Conservation (phyloP, 2,797 vertebrate genomes). For the Amblyraja radiata region DNA sequence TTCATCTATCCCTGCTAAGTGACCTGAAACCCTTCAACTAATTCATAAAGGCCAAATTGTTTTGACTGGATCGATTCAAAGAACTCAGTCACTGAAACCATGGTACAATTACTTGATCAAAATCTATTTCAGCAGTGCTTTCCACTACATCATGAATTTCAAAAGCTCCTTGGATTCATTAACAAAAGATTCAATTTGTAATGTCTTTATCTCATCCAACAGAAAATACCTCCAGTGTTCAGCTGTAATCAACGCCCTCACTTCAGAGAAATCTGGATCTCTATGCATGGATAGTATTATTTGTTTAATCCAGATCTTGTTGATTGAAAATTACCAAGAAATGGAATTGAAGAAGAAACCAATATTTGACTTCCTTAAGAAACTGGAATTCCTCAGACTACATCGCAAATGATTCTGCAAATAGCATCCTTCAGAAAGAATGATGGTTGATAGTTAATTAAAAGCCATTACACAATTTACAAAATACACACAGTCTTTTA, state of each 20-base stretch:
- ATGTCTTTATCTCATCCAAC: slow-evolving; percentile 6
- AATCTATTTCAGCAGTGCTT: slow-evolving; percentile 32
- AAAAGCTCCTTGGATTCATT: slow-evolving; percentile 7
- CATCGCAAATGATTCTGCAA: neutral
- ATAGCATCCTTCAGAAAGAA: neutral
- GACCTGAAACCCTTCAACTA: slow-evolving; percentile 32
- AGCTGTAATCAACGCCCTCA: neutral
- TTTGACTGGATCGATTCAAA: slow-evolving; percentile 29
- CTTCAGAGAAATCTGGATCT: too few relatives aligned
- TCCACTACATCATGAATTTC: slow-evolving; percentile 32
- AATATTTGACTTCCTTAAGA: neutral
- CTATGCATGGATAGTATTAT: neutral
- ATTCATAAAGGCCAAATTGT: slow-evolving; percentile 37
- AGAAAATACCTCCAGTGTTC: neutral
- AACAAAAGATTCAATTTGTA: slow-evolving; percentile 32
- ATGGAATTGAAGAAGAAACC: too few relatives aligned
- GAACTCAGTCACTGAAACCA: slow-evolving; percentile 35
- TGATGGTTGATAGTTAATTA: neutral
- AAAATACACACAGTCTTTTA: neutral
- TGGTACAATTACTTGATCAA: slow-evolving; percentile 34
- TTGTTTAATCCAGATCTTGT: neutral
- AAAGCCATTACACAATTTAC: neutral
- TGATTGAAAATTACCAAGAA: too few relatives aligned
- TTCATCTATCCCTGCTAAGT: slow-evolving; percentile 32
- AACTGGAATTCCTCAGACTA: neutral